Evolutionary conservation across 1,140 invertebrate genomes (phyloP), one percentile per base, ranked within the genome.

Genomic region (Catajapyx aquilonaris): DNA sequence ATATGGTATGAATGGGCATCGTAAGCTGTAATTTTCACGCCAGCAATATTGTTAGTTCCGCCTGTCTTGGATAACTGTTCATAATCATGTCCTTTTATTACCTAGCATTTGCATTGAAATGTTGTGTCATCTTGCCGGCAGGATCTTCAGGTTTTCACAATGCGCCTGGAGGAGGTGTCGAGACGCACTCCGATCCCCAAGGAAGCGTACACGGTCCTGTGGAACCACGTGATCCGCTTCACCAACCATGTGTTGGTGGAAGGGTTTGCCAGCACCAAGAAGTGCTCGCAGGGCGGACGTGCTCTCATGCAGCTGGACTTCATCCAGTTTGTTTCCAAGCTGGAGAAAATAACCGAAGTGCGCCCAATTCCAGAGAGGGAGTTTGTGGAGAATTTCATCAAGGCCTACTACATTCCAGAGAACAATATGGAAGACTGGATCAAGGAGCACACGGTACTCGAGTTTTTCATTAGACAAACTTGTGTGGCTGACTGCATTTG

Each of bases 231-330:
- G 32, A 71, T 87, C 0, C 72, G 79, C 52, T 71, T 86, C 34
- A 68, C 84, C 11, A 78, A 83, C 20, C 1, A 28, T 38, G 22
- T 19, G 17, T 22, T 18, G 9, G 35, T 36, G 2, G 25, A 39
- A n/a, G n/a, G 32, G 10, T 11, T 25, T 5, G 25, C 18, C 20
- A 34, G 22, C 7, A 13, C 34, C n/a, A 40, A 7, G 15, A 94
- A 93, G 55, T 98, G 94, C 61, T 86, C 87, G 0, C 90, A 90
- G 45, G 90, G 87, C 44, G 94, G 94, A 1, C 60, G 93, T 41
- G 93, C 86, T 0, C 55, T 97, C 2, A 98, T 98, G 93, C 90
- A 95, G 53, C 61, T 98, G 3, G 94, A 98, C 65, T 96, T 90
- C 55, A 85, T 88, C 17, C 91, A 97, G 53, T 74, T 96, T 40